Evolutionary conservation across 2,888 invertebrate species (phyloP), one percentile per base, ranked within the genome.

Genomic region (Andrena trimmerana): DNA sequence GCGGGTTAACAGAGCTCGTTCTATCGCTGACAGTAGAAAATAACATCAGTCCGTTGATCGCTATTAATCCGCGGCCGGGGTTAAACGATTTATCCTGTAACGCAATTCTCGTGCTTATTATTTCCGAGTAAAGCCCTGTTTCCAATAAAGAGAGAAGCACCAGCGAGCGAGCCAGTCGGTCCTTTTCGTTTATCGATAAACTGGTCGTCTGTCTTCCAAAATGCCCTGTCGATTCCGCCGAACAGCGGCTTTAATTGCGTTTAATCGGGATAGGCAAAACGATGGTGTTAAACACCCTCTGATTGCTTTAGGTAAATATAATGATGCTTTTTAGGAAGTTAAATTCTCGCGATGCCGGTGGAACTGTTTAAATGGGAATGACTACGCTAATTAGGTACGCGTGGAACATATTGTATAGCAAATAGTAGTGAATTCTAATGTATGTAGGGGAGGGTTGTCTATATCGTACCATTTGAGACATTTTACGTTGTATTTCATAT

Each of bases 31-130:
- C 54, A 20, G 29, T 29, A 48, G 75, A 65, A 63, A 69, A 75
- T 69, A 52, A 68, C 65, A 29, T 63, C 63, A 48, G 20, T 7
- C 20, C 59, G 57, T 69, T 79, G 69, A 75, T 79, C 69, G 33
- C 65, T 59, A 65, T 75, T 79, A 79, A 75, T 75, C 69, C 75
- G 69, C 20, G 50, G 69, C 57, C 20, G 24, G 24, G 33, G 29
- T 6, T 79, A 69, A 69, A 79, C 69, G 68, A 74, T 65, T 79
- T 79, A 75, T 50, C 48, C 13, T 63, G 75, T 75, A 75, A 79
- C 68, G 48, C 27, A 54, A 75, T 63, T 75, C 67, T 24, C 52
- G 42, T 24, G 78, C 63, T 79, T 59, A 72, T 72, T 78, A 79
- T 75, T 75, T 31, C 63, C 27, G 54, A 54, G 24, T 24, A 24